Conservation (phyloP, 2,797 vertebrate species). For the Typhlichthys eigenmanni region DNA sequence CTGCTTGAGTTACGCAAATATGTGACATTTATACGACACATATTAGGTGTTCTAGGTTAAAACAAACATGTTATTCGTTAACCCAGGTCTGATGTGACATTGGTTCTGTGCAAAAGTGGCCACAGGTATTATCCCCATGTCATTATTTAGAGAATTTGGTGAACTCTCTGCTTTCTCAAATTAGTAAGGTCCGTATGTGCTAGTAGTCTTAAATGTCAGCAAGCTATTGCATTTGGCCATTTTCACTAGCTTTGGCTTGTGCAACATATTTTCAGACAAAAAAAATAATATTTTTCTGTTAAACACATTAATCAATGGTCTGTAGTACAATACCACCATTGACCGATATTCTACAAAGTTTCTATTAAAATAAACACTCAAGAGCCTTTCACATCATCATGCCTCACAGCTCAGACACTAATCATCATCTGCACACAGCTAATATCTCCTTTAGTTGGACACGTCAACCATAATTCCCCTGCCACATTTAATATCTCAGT, state of each 20-base stretch:
- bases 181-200: conserved; percentile 34
- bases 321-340: conserved; percentile 32
- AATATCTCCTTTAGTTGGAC: conserved; percentile 12
- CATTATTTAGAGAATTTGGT: too few relatives aligned
- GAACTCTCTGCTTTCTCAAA: too few relatives aligned
- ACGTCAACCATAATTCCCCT: background rate
- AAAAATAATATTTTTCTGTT: background rate
- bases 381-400: conserved; percentile 45
- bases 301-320: conserved; percentile 27
- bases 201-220: conserved; percentile 12
- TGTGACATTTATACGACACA: too few relatives aligned
- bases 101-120: too few relatives aligned
- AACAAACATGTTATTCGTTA: too few relatives aligned
- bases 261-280: background rate
- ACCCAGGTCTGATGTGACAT: too few relatives aligned
- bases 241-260: background rate
- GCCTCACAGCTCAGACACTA: conserved; percentile 62
- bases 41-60: too few relatives aligned
- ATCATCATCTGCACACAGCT: conserved; percentile 13
- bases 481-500: background rate
- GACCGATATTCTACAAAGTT: conserved; percentile 30
- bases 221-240: background rate
- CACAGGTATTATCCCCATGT: too few relatives aligned
- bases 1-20: too few relatives aligned
- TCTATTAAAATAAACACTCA: conserved; percentile 42